Conservation (phyloP, 2,888 invertebrate genomes). For the Taenaris catops region DNA sequence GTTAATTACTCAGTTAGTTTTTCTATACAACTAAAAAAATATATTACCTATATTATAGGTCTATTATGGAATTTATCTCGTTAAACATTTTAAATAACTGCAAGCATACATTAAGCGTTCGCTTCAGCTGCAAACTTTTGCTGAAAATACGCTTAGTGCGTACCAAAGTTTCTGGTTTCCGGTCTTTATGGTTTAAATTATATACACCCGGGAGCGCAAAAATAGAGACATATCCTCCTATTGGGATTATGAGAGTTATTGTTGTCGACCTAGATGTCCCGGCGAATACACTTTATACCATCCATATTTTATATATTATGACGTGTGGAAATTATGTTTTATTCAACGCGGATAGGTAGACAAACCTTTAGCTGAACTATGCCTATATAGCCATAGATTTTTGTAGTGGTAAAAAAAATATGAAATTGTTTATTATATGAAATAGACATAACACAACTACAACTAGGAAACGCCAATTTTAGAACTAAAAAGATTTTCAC, state of each 20-base stretch:
- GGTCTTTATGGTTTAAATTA: constrained; percentile 71
- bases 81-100: constrained; percentile 13
- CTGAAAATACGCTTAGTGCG: constrained; percentile 60
- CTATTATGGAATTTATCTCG: neutral
- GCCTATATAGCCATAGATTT: no score
- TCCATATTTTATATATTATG: constrained; percentile 66
- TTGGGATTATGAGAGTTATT: constrained; percentile 60
- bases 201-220: constrained; percentile 62
- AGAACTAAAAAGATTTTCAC: no score
- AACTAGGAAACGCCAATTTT: no score
- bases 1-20: no score
- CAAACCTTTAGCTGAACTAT: constrained; percentile 20
- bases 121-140: constrained; percentile 47
- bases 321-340: constrained; percentile 44
- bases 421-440: no score
- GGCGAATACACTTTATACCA: constrained; percentile 34
- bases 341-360: constrained; percentile 36
- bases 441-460: no score
- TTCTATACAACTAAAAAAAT: no score
- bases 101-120: constrained; percentile 19
- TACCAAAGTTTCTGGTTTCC: constrained; percentile 61
- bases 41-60: no score
- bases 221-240: constrained; percentile 72
- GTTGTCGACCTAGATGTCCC: constrained; percentile 47
- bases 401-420: no score